Evolutionary conservation across 2,113 vertebrate genomes (phyloP).

Genomic region (Enhydra lutris): DNA sequence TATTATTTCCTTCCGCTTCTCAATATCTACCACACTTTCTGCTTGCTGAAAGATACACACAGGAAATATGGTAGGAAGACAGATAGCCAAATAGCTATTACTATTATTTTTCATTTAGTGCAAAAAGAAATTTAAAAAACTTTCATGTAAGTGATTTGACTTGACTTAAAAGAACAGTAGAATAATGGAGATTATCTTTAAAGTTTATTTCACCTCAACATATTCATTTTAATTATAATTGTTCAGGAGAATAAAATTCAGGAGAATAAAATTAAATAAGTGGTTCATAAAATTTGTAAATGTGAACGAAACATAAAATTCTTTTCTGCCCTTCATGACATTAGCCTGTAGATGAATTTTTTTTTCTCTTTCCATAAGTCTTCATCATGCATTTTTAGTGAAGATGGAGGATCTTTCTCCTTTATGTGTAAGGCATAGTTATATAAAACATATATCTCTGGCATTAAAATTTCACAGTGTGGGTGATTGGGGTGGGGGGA

Average conservation of each 20-base stretch:
- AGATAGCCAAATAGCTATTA: not conserved
- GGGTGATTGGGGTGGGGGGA: not conserved
- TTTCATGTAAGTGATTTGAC: not conserved
- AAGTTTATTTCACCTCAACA: not conserved
- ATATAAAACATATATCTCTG: not conserved
- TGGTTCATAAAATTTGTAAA: not conserved
- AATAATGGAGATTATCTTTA: not conserved
- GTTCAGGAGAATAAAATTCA: not conserved
- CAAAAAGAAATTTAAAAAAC: not conserved
- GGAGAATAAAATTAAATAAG: not conserved
- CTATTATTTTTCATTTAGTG: not conserved
- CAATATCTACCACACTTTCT: not conserved
- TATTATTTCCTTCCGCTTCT: not conserved
- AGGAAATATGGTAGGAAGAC: not conserved
- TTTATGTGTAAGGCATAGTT: not conserved
- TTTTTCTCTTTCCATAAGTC: not conserved
- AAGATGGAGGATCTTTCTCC: not conserved
- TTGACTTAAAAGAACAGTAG: not conserved
- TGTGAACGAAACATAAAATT: not conserved
- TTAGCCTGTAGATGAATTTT: not conserved
- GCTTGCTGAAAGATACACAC: not conserved
- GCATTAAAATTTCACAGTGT: not conserved
- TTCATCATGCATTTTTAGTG: not conserved
- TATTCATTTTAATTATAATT: not conserved
- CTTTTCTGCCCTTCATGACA: accelerated